A percentile compares a stretch with the other conserved stretches of the same genome.
Conservation (phyloP, 2,113 vertebrate genomes). For the Echinops telfairi region DNA sequence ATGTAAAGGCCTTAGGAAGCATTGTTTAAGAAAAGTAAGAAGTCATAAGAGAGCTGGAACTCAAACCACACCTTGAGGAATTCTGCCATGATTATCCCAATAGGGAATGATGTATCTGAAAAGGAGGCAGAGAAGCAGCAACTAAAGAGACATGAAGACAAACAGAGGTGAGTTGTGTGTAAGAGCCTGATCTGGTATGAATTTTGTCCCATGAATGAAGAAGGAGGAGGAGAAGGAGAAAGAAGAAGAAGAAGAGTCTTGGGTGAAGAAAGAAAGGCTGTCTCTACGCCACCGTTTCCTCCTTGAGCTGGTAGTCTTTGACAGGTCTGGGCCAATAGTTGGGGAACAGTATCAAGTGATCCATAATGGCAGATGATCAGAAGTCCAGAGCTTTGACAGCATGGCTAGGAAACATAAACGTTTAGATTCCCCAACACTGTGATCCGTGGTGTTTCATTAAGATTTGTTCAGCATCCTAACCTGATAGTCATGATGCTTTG, state of each 20-base stretch:
- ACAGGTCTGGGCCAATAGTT: neutral
- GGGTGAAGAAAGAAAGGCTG: neutral
- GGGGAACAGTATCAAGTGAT: too few relatives aligned
- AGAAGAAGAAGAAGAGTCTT: neutral
- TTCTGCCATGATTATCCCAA: too few relatives aligned
- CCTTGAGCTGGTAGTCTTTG: neutral
- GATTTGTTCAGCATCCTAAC: neutral
- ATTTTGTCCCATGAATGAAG: too few relatives aligned
- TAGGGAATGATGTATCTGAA: neutral
- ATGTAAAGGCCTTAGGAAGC: neutral
- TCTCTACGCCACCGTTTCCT: neutral
- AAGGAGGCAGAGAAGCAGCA: neutral
- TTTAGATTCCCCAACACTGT: neutral
- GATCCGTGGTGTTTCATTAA: neutral
- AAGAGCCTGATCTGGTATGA: neutral
- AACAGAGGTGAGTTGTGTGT: neutral
- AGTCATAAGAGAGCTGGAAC: neutral
- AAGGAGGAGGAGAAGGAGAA: too few relatives aligned
- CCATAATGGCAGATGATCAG: neutral
- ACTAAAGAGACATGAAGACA: neutral
- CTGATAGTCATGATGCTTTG: neutral
- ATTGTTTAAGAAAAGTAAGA: neutral
- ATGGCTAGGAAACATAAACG: neutral
- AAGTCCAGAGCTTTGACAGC: neutral
- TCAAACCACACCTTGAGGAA: neutral